phyloP scores from a whole-genome alignment of 2,797 vertebrate species.

The Todus mexicanus region DNA sequence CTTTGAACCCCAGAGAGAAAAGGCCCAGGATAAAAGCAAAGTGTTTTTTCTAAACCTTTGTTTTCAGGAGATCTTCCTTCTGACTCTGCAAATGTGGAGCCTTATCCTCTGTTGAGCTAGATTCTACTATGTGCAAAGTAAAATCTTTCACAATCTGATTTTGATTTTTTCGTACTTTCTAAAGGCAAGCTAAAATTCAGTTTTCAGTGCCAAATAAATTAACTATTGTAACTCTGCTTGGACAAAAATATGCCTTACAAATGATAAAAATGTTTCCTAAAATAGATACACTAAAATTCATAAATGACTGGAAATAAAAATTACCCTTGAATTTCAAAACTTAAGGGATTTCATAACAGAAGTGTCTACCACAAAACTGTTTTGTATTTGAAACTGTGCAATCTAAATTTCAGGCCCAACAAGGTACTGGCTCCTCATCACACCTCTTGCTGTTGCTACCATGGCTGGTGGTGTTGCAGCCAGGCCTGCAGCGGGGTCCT shows the following conservation, averaged over 20 bases:
- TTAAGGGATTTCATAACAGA: background rate
- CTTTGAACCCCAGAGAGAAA: background rate
- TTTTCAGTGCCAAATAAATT: background rate
- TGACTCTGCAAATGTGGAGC: background rate
- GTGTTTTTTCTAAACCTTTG: background rate
- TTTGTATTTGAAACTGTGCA: background rate
- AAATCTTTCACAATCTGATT: background rate
- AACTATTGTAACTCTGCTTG: background rate
- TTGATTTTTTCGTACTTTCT: background rate
- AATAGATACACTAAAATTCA: background rate
- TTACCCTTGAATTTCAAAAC: background rate
- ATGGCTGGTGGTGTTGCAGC: background rate
- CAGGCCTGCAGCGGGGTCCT: rapidly evolving
- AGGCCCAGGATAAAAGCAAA: background rate
- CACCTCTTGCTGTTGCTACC: rapidly evolving
- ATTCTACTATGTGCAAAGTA: background rate
- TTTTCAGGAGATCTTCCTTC: background rate
- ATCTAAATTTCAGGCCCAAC: too few species aligned
- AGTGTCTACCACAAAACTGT: background rate
- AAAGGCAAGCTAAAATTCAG: background rate
- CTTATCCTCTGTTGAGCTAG: background rate
- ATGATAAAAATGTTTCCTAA: background rate
- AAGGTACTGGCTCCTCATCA: rapidly evolving
- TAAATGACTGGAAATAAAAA: background rate
- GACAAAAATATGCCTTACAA: background rate